These are phyloP conservation scores for Mayetiola destructor DNA, from an alignment of 2,888 invertebrate genomes.

Conservation along the genomic window DNA sequence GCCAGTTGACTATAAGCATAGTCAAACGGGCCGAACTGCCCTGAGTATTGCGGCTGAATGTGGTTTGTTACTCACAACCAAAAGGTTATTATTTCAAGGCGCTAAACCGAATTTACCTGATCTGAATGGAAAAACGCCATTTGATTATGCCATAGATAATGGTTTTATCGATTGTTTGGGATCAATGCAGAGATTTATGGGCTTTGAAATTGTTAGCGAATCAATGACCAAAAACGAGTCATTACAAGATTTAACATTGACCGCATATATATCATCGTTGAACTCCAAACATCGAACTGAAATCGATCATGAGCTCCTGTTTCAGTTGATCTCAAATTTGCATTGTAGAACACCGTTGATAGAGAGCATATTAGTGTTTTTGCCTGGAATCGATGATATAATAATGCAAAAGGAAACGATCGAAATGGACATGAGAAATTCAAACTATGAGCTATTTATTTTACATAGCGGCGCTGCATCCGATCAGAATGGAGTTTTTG, in stretches of 20 bases:
- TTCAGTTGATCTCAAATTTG: constrained; percentile 44
- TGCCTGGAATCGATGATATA: constrained; percentile 92
- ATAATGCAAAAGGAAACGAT: constrained; percentile 55
- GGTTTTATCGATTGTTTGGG: constrained; percentile 19
- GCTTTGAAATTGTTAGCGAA: background rate
- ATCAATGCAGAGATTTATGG: background rate
- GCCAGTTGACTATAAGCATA: constrained; percentile 56
- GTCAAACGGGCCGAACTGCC: constrained; percentile 47
- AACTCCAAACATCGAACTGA: constrained; percentile 35
- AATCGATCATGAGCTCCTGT: constrained; percentile 60
- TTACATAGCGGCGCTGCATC: constrained; percentile 53
- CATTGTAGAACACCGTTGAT: constrained; percentile 42
- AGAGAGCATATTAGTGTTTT: constrained; percentile 73
- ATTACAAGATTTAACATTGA: background rate
- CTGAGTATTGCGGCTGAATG: constrained; percentile 66
- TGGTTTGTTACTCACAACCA: constrained; percentile 51
- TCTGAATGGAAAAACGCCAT: constrained; percentile 22
- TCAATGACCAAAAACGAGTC: constrained; percentile 19
- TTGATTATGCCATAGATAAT: constrained; percentile 22
- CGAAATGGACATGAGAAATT: constrained; percentile 33
- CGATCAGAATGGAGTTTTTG: constrained; percentile 69
- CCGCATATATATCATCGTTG: constrained; percentile 15
- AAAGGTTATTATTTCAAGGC: constrained; percentile 56
- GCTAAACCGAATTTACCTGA: constrained; percentile 29
- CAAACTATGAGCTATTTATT: constrained; percentile 46